Evolutionary conservation across 1,140 invertebrate genomes (phyloP).

Genomic region (Drosophila prosaltans): DNA sequence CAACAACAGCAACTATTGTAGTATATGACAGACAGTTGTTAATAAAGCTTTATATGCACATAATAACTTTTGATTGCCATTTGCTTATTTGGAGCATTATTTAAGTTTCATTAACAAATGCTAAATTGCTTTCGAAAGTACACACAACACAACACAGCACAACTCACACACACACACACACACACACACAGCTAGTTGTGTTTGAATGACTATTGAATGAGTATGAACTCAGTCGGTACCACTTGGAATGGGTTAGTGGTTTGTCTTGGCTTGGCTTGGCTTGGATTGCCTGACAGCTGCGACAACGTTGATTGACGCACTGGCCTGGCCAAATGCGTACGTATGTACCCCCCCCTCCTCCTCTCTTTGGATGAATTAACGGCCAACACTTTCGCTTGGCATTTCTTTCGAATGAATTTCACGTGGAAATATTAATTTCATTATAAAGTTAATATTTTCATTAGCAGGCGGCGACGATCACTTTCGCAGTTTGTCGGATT

Average conservation of each 20-base stretch:
- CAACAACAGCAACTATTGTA: background rate
- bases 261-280: background rate
- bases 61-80: constrained; percentile 73
- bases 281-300: constrained; percentile 41
- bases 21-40: constrained; percentile 48
- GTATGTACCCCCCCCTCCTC: background rate
- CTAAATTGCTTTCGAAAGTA: constrained; percentile 78
- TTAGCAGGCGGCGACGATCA: constrained; percentile 47
- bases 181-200: no score
- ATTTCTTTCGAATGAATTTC: constrained; percentile 57
- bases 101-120: constrained; percentile 79
- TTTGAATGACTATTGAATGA: constrained; percentile 24
- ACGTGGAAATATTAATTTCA: constrained; percentile 74
- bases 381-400: constrained; percentile 71
- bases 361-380: constrained; percentile 55
- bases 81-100: constrained; percentile 78
- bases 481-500: constrained; percentile 59
- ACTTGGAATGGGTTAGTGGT: background rate
- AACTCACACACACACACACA: constrained; percentile 2
- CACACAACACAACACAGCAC: no score
- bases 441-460: constrained; percentile 76
- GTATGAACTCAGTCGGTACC: constrained; percentile 28
- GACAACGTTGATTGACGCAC: constrained; percentile 71
- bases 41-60: constrained; percentile 66
- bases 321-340: constrained; percentile 66